Percentiles rank a stretch among this genome's conserved stretches.
phyloP scores from a whole-genome alignment of 2,113 vertebrate species.

The Lepus europaeus region DNA sequence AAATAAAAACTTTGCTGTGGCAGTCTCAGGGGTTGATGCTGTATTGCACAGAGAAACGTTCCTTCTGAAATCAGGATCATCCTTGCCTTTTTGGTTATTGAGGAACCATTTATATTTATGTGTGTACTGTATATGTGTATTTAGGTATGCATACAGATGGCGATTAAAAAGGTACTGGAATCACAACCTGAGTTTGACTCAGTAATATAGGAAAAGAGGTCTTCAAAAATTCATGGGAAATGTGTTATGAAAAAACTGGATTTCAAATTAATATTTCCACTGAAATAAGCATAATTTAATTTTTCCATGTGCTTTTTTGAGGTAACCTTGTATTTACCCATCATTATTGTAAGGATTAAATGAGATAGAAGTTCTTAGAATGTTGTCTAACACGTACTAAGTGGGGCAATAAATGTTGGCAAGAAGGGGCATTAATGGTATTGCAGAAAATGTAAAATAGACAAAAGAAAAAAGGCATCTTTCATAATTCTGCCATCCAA shows the following conservation, averaged over 20 bases:
- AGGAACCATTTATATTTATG: background rate
- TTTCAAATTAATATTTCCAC: too few species aligned
- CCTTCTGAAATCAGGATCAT: conserved; percentile 14
- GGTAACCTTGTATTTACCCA: background rate
- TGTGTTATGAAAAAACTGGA: too few species aligned
- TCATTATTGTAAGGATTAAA: background rate
- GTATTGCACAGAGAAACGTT: background rate
- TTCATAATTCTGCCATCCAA: background rate
- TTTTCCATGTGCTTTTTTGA: too few species aligned
- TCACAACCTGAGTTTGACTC: conserved; percentile 19
- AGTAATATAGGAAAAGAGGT: background rate
- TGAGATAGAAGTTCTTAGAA: conserved; percentile 21
- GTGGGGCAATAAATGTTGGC: background rate
- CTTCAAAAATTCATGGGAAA: too few species aligned
- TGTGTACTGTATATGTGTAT: background rate
- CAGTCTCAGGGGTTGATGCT: background rate
- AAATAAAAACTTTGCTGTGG: background rate
- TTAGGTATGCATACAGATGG: background rate
- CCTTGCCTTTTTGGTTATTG: background rate
- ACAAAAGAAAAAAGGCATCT: background rate
- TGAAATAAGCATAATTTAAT: too few species aligned
- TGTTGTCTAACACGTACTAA: background rate
- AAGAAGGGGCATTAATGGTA: background rate
- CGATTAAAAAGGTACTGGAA: background rate
- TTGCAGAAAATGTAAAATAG: conserved; percentile 38